phyloP scores from a whole-genome alignment of 2,113 vertebrate genomes.

The Pan troglodytes region DNA sequence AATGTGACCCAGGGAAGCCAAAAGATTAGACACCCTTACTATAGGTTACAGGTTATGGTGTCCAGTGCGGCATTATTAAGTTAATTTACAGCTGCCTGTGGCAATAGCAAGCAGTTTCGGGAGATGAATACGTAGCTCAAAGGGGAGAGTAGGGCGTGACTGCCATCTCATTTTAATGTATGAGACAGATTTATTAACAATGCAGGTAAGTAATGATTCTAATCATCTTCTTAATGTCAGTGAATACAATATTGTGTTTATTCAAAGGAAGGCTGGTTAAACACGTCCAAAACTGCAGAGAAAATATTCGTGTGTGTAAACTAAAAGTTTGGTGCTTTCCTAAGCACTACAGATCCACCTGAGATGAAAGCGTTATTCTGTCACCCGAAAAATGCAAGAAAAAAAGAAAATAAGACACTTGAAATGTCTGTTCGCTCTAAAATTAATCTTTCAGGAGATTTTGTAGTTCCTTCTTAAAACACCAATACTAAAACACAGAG shows the following conservation, averaged over 20 bases:
- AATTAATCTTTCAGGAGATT: not conserved
- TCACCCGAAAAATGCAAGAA: not conserved
- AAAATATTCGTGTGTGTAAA: not conserved
- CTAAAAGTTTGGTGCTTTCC: not conserved
- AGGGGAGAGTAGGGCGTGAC: too few relatives aligned
- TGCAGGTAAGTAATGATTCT: not conserved
- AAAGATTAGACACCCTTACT: too few relatives aligned
- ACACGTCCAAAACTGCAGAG: not conserved
- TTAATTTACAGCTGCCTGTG: too few relatives aligned
- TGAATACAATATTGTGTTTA: not conserved
- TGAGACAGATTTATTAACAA: not conserved
- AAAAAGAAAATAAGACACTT: not conserved
- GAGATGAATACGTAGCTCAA: too few relatives aligned
- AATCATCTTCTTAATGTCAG: not conserved
- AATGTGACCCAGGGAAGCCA: too few relatives aligned
- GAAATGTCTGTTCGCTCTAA: not conserved
- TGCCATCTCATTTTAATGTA: too few relatives aligned
- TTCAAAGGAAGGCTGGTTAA: not conserved
- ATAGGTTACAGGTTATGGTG: too few relatives aligned
- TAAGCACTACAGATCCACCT: not conserved
- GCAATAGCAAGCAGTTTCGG: too few relatives aligned
- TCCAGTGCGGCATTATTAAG: too few relatives aligned
- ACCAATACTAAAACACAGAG: not conserved
- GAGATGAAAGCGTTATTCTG: not conserved
- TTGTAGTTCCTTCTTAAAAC: not conserved